Evolutionary conservation across 2,113 vertebrate species (phyloP).

Genomic region (Sander lucioperca): DNA sequence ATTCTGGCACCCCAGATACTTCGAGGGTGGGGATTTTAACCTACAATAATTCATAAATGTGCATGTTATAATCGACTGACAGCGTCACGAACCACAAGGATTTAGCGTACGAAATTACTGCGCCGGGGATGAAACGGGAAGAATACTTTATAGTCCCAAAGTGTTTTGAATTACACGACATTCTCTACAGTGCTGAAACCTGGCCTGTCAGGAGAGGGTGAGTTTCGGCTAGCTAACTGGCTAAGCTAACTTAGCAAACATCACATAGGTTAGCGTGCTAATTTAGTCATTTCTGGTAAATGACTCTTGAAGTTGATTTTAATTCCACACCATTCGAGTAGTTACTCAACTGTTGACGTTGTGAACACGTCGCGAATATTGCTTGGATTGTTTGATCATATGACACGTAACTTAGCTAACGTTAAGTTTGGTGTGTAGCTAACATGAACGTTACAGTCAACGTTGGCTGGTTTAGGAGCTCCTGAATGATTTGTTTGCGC

Average conservation of each 20-base stretch:
- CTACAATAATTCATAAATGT: slow-evolving; percentile 38
- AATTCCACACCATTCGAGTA: neutral
- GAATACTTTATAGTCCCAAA: slow-evolving; percentile 45
- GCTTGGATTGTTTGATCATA: slow-evolving; percentile 27
- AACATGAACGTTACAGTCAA: slow-evolving; percentile 27
- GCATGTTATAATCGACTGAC: slow-evolving; percentile 59
- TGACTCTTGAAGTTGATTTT: neutral
- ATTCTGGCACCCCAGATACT: slow-evolving; percentile 77
- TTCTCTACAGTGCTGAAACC: slow-evolving; percentile 63
- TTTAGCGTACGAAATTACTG: neutral
- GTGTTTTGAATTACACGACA: slow-evolving; percentile 70
- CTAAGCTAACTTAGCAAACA: slow-evolving; percentile 81
- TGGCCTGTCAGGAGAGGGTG: slow-evolving; percentile 84
- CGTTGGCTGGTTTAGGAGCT: slow-evolving; percentile 24
- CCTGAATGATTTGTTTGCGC: neutral
- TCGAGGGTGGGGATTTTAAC: slow-evolving; percentile 82
- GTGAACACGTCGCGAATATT: neutral
- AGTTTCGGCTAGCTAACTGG: slow-evolving; percentile 73
- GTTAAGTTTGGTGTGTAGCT: slow-evolving; percentile 65
- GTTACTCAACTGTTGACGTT: neutral
- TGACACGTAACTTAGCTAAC: slow-evolving; percentile 76
- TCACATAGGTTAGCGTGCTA: slow-evolving; percentile 42
- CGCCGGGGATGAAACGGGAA: slow-evolving; percentile 35
- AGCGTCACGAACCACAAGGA: slow-evolving; percentile 37
- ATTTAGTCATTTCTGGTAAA: neutral